phyloP scores from a whole-genome alignment of 2,797 vertebrate species.

The Chiropotes sagulatus region DNA sequence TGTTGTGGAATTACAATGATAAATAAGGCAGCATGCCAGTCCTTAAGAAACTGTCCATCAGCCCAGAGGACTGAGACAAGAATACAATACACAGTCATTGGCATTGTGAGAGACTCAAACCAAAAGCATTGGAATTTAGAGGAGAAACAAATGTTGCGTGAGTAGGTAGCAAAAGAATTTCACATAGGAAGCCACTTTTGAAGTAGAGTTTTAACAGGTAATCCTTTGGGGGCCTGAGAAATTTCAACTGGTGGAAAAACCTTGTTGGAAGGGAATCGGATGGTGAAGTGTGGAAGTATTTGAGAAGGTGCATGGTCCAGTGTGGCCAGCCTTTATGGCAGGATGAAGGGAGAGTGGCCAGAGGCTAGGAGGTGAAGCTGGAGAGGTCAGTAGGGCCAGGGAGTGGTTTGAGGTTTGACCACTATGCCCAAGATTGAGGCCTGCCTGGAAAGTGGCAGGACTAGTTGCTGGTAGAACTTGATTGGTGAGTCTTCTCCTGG shows the following conservation, averaged over 20 bases:
- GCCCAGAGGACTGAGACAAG: neutral
- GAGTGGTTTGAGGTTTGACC: neutral
- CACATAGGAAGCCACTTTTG: neutral
- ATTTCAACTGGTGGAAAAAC: neutral
- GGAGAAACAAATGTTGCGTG: neutral
- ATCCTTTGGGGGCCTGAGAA: neutral
- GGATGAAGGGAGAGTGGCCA: neutral
- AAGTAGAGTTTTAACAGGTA: neutral
- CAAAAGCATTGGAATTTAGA: neutral
- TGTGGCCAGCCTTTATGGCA: neutral
- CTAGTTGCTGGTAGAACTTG: neutral
- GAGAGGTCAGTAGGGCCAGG: neutral
- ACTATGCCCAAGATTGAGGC: neutral
- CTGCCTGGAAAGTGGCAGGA: neutral
- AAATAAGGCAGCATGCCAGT: neutral
- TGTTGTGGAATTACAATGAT: neutral
- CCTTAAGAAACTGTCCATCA: neutral
- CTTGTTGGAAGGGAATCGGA: neutral
- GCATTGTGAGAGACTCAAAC: neutral
- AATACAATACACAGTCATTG: neutral
- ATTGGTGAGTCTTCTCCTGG: neutral
- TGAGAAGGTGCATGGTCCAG: neutral
- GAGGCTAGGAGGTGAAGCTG: neutral
- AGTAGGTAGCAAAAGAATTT: neutral
- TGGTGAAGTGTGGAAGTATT: neutral